A percentile compares a stretch with the other conserved stretches of the same genome.
Evolutionary conservation across 1,140 invertebrate species (phyloP).

Genomic region (Atopsyche davidsoni): DNA sequence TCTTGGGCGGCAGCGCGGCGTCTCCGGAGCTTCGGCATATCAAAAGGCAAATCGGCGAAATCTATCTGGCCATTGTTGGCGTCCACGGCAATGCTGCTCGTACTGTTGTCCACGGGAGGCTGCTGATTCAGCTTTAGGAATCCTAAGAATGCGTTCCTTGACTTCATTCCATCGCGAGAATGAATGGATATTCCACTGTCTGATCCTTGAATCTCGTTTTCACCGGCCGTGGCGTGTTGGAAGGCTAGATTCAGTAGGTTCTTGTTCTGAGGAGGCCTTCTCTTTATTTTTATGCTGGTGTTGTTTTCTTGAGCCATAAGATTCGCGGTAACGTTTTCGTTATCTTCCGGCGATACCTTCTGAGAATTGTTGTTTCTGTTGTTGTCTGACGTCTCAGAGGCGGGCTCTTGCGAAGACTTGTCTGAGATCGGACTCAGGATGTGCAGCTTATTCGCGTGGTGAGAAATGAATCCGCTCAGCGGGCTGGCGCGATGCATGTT

Average conservation of each 20-base stretch:
- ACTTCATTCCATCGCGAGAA: constrained; percentile 67
- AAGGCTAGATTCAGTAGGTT: constrained; percentile 67
- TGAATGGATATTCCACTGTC: constrained; percentile 82
- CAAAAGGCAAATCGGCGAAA: constrained; percentile 72
- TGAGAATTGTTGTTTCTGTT: constrained; percentile 72
- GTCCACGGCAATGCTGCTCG: constrained; percentile 38
- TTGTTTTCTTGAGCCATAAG: constrained; percentile 41
- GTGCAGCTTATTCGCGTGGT: constrained; percentile 68
- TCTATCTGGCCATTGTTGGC: constrained; percentile 48
- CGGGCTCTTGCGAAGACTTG: constrained; percentile 82
- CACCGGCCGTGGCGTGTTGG: constrained; percentile 55
- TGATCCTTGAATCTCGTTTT: constrained; percentile 72
- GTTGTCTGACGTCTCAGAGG: constrained; percentile 69
- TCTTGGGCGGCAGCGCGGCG: constrained; percentile 55
- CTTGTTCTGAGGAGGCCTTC: constrained; percentile 65
- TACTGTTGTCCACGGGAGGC: constrained; percentile 43
- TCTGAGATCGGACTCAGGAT: constrained; percentile 85
- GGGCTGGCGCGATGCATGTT: constrained; percentile 52
- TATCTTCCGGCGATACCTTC: constrained; percentile 59
- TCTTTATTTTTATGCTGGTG: constrained; percentile 50
- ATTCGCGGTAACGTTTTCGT: constrained; percentile 39
- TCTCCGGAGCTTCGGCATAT: constrained; percentile 81
- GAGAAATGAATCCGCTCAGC: constrained; percentile 56
- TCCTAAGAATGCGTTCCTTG: constrained; percentile 53
- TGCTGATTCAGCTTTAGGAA: constrained; percentile 49